phyloP scores from a whole-genome alignment of 2,888 invertebrate species.

The Drosophila fulvimacula region DNA sequence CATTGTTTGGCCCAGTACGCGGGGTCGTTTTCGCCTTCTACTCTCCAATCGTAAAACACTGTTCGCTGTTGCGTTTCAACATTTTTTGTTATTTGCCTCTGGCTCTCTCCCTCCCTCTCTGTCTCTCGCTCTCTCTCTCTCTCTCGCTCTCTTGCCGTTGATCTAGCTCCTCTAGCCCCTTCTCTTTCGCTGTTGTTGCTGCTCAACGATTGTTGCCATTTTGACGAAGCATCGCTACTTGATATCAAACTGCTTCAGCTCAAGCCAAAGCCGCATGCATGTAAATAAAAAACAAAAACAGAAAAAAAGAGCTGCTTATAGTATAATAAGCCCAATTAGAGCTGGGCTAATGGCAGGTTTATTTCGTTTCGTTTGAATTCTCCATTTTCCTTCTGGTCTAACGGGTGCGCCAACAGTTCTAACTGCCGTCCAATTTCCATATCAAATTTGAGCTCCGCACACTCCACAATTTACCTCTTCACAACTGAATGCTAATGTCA shows the following conservation, averaged over 20 bases:
- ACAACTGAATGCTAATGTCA: constrained; percentile 7
- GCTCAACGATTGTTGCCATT: constrained; percentile 68
- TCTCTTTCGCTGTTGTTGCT: constrained; percentile 14
- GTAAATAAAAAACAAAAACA: constrained; percentile 4
- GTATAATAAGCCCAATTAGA: constrained; percentile 63
- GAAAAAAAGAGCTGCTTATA: constrained; percentile 25
- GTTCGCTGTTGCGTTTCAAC: constrained; percentile 52
- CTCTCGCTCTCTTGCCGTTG: neutral
- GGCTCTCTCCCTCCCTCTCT: constrained; percentile 18
- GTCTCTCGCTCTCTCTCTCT: constrained; percentile 19
- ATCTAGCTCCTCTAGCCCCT: neutral
- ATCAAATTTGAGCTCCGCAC: neutral
- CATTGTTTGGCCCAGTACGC: constrained; percentile 51
- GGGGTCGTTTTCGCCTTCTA: constrained; percentile 58
- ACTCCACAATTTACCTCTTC: neutral
- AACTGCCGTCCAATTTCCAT: constrained; percentile 23
- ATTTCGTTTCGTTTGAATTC: constrained; percentile 48
- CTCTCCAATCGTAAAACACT: constrained; percentile 78
- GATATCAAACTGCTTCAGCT: constrained; percentile 56
- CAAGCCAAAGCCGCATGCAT: constrained; percentile 38
- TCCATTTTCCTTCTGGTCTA: constrained; percentile 11
- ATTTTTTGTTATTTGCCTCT: constrained; percentile 20
- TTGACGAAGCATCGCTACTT: constrained; percentile 33
- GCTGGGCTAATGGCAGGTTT: constrained; percentile 14
- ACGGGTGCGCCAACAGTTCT: constrained; percentile 37